Evolutionary conservation across 1,140 invertebrate species (phyloP).

Genomic region (Latrodectus geometricus): DNA sequence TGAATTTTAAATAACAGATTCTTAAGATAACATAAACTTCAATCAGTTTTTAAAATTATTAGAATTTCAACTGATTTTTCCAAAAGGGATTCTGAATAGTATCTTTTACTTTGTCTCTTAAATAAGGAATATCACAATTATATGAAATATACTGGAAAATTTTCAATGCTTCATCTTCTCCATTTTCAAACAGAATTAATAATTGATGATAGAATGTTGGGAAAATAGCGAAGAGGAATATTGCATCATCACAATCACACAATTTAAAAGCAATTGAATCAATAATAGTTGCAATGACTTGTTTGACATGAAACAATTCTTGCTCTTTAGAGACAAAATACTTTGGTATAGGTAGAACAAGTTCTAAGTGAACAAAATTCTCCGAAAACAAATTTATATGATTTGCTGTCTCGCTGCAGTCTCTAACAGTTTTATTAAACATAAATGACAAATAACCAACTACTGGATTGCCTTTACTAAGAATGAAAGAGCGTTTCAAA

Average conservation of each 20-base stretch:
- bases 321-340: neutral
- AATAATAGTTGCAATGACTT: neutral
- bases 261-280: neutral
- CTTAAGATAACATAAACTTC: neutral
- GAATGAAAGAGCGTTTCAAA: constrained; percentile 13
- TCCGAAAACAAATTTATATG: constrained; percentile 3
- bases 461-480: constrained; percentile 18
- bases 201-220: constrained; percentile 11
- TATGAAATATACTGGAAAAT: constrained; percentile 13
- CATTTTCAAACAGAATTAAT: neutral
- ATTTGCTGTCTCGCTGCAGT: neutral
- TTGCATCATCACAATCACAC: constrained; percentile 2
- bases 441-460: constrained; percentile 31
- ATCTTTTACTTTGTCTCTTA: neutral
- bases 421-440: constrained; percentile 8
- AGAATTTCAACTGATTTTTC: neutral
- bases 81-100: constrained; percentile 21
- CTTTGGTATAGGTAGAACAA: constrained; percentile 1
- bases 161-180: constrained; percentile 1
- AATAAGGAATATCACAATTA: neutral
- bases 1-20: too few species aligned
- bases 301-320: neutral
- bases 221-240: constrained; percentile 15
- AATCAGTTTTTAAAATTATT: neutral
- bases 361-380: constrained; percentile 24